phyloP scores from a whole-genome alignment of 2,797 vertebrate genomes.

The Mycteria americana region DNA sequence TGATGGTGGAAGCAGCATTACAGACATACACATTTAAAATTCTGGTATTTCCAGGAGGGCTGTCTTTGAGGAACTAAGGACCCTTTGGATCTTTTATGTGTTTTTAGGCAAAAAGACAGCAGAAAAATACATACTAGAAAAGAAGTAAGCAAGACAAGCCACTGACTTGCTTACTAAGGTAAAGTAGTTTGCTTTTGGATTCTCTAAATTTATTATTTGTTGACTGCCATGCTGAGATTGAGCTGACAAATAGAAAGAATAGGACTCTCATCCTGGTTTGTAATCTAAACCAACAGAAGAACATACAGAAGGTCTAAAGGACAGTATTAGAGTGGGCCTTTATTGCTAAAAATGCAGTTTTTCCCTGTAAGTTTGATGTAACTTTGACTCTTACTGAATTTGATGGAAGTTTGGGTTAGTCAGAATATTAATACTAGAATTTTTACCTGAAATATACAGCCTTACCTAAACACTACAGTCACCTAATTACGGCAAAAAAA shows the following conservation, averaged over 20 bases:
- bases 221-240: not conserved
- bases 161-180: not conserved
- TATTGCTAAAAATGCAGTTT: not conserved
- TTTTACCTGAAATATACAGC: not conserved
- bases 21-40: not conserved
- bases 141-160: not conserved
- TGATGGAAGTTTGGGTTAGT: not conserved
- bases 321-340: not conserved
- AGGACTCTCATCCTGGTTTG: not conserved
- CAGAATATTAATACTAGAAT: not conserved
- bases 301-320: not conserved
- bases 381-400: not conserved
- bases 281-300: not conserved
- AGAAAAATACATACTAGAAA: not conserved
- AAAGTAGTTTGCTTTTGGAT: not conserved
- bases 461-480: not conserved
- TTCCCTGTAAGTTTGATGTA: not conserved
- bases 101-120: not conserved
- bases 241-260: not conserved
- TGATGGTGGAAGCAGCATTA: not conserved
- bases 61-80: not conserved
- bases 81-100: not conserved
- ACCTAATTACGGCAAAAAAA: not conserved
- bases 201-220: not conserved
- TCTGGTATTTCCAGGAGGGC: not conserved